Percentiles rank a stretch among this genome's conserved stretches.
phyloP scores from a whole-genome alignment of 2,888 invertebrate species.

The Sthenelais limicola region DNA sequence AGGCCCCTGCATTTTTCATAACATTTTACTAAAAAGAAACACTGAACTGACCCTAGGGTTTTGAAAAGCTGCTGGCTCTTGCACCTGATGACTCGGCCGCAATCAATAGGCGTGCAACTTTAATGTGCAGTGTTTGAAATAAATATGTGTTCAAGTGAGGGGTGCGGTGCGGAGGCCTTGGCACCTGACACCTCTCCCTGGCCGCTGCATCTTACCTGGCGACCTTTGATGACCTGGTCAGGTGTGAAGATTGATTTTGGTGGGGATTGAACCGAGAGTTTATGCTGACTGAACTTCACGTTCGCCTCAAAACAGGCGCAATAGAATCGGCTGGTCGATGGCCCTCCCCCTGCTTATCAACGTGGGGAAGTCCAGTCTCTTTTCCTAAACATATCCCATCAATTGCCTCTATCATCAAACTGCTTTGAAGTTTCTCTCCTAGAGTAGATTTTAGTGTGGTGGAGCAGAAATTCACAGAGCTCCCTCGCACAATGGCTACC shows the following conservation, averaged over 20 bases:
- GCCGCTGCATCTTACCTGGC: slow-evolving; percentile 33
- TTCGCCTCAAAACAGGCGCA: background rate
- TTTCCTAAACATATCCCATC: slow-evolving; percentile 39
- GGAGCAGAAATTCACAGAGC: background rate
- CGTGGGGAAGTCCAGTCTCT: slow-evolving; percentile 1
- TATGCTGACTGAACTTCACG: slow-evolving; percentile 38
- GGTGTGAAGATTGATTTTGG: slow-evolving; percentile 35
- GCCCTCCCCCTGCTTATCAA: background rate
- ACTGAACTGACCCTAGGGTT: slow-evolving; percentile 12
- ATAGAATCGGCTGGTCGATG: slow-evolving; percentile 5
- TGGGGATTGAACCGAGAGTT: slow-evolving; percentile 34
- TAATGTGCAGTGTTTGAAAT: slow-evolving; percentile 39
- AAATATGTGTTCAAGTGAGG: slow-evolving; percentile 38
- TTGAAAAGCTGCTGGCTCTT: slow-evolving; percentile 7
- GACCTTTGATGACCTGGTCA: slow-evolving; percentile 36
- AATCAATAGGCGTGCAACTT: slow-evolving; percentile 26
- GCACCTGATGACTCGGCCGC: slow-evolving; percentile 18
- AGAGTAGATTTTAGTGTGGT: slow-evolving; percentile 29
- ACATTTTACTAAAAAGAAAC: background rate
- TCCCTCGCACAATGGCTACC: too few species aligned
- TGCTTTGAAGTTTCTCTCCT: slow-evolving; percentile 31
- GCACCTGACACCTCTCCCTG: slow-evolving; percentile 28
- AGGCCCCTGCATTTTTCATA: slow-evolving; percentile 7
- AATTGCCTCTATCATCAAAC: slow-evolving; percentile 33
- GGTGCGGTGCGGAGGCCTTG: slow-evolving; percentile 18